Evolutionary conservation across 2,797 vertebrate genomes (phyloP), one percentile per base, ranked within the genome.

Genomic region (Kryptolebias ocellatus): DNA sequence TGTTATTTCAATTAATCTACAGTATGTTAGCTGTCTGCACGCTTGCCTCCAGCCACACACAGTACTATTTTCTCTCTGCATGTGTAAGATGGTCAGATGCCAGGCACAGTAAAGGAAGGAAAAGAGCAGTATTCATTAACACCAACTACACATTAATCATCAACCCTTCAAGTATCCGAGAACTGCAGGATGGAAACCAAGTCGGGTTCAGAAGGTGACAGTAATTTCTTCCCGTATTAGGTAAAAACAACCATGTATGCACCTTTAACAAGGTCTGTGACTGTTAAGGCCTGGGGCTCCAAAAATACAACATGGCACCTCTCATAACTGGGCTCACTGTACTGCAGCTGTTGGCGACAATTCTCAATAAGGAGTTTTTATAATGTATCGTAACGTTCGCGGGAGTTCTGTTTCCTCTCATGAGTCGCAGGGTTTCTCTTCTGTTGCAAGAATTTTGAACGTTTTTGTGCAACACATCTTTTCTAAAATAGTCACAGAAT

Each of bases 61-160:
- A 50, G 70, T 31, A 67, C 72, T 66, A 65, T 68, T 79, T 82
- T 64, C 72, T 75, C 67, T 46, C 68, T 54, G 29, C 70, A 24
- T 66, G 74, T 76, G 55, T 54, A 46, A 78, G 67, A 77, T 52
- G 60, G 71, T 63, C 81, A 87, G 81, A 83, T 89, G 81, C 80
- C 85, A 83, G 74, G 83, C 53, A 63, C 74, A n/a, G 76, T 64
- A 76, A 64, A n/a, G 39, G 79, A 72, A 79, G 61, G 74, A 70
- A 80, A 73, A 78, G 82, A 76, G 60, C 73, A 78, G 46, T 42
- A 47, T 87, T 85, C 80, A 81, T 86, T 83, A 87, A 51, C 28
- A 8, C 39, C 61, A 50, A 46, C 64, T 74, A 18, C 64, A 53
- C 79, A 85, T 89, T 83, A 90, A 88, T 89, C 84, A 90, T 77